phyloP scores from a whole-genome alignment of 1,140 invertebrate species.

The Sycobia sp. region DNA sequence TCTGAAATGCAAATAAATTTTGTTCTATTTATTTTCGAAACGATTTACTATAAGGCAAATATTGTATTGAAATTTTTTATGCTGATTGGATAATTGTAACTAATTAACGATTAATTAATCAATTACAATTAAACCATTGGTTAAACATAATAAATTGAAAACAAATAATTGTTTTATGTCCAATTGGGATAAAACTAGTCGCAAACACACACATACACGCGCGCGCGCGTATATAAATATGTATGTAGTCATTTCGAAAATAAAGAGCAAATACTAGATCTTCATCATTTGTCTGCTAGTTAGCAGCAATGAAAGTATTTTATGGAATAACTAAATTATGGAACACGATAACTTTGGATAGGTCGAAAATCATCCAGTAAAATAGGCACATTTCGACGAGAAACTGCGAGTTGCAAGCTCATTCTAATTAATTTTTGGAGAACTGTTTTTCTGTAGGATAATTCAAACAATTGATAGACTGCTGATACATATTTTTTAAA shows the following conservation, averaged over 20 bases:
- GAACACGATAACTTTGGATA: background rate
- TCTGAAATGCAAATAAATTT: constrained; percentile 23
- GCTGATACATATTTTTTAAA: no score
- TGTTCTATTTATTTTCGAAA: background rate
- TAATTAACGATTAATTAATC: background rate
- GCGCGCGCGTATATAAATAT: no score
- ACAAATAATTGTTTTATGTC: background rate
- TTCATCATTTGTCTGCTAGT: background rate
- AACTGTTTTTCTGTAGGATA: constrained; percentile 12
- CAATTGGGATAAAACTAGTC: no score
- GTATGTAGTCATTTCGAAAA: background rate
- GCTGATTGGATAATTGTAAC: no score
- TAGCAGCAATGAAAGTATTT: background rate
- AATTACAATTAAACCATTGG: background rate
- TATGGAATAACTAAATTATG: background rate
- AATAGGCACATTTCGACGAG: constrained; percentile 16
- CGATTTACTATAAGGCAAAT: no score
- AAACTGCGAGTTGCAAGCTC: constrained; percentile 41
- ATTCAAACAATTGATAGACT: no score
- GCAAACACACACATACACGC: no score
- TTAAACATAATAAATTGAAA: background rate
- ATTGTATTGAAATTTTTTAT: no score
- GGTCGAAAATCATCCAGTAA: constrained; percentile 3
- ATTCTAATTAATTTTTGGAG: constrained; percentile 51
- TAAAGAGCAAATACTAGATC: background rate